phyloP scores from a whole-genome alignment of 2,888 invertebrate species.

The Yponomeuta cagnagella region DNA sequence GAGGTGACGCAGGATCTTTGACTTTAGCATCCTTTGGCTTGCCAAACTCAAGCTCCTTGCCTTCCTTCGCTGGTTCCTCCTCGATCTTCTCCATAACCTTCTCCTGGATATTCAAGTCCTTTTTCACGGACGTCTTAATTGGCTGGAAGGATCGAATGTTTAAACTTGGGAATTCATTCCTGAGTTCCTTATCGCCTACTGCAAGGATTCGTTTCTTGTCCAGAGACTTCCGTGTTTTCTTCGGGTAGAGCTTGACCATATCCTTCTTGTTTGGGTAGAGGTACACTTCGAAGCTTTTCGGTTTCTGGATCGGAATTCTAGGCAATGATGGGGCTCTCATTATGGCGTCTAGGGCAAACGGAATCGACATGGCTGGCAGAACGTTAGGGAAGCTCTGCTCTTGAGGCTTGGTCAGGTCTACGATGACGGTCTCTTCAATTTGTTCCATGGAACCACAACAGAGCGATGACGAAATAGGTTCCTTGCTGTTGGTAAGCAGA shows the following conservation, averaged over 20 bases:
- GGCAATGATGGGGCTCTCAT: slow-evolving; percentile 27
- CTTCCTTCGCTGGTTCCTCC: neutral
- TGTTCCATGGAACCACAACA: slow-evolving; percentile 53
- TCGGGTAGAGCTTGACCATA: neutral
- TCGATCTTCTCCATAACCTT: neutral
- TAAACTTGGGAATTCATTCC: slow-evolving; percentile 33
- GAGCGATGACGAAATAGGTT: slow-evolving; percentile 36
- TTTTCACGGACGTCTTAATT: slow-evolving; percentile 34
- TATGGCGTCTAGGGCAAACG: slow-evolving; percentile 36
- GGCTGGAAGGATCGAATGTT: slow-evolving; percentile 17
- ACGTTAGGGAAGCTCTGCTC: slow-evolving; percentile 9
- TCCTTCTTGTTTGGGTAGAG: slow-evolving; percentile 48
- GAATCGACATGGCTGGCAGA: slow-evolving; percentile 28
- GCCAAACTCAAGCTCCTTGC: neutral
- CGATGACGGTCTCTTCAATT: slow-evolving; percentile 23
- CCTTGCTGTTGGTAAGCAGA: slow-evolving; percentile 41
- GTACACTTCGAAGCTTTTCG: slow-evolving; percentile 52
- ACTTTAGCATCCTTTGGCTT: neutral
- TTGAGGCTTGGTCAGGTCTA: slow-evolving; percentile 10
- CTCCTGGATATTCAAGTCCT: slow-evolving; percentile 37
- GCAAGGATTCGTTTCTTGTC: slow-evolving; percentile 33
- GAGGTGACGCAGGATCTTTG: no score
- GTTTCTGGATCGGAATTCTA: slow-evolving; percentile 28
- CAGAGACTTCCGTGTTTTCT: neutral
- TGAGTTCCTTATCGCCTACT: slow-evolving; percentile 47